Conservation (phyloP, 1,140 invertebrate species). For the Drosophila insularis region DNA sequence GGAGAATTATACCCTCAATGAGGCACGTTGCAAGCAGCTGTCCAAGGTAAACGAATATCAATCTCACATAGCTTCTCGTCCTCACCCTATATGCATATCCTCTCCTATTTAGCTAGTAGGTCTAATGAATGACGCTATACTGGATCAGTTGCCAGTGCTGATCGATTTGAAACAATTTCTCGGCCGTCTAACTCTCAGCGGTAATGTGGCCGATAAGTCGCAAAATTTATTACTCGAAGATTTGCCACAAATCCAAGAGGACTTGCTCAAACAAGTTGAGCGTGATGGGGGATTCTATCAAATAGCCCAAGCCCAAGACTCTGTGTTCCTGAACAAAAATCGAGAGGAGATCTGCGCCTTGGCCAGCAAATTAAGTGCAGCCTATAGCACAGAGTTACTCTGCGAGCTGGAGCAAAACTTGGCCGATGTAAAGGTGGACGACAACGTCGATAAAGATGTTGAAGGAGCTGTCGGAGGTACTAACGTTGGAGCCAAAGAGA, state of each 20-base stretch:
- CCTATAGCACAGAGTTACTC: slow-evolving; percentile 84
- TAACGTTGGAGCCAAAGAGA: background rate
- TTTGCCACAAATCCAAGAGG: slow-evolving; percentile 82
- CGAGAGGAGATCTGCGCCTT: slow-evolving; percentile 83
- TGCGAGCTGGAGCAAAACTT: slow-evolving; percentile 82
- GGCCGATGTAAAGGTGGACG: slow-evolving; percentile 34
- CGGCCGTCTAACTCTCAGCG: slow-evolving; percentile 80
- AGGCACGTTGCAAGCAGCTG: slow-evolving; percentile 86
- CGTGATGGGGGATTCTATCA: slow-evolving; percentile 84
- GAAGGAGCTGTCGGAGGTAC: slow-evolving; percentile 15
- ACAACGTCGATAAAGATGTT: slow-evolving; percentile 1
- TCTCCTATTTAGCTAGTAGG: slow-evolving; percentile 72
- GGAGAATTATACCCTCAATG: slow-evolving; percentile 88
- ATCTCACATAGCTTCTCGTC: background rate
- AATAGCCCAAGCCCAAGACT: slow-evolving; percentile 84
- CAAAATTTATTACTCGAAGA: slow-evolving; percentile 85
- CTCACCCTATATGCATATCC: no score
- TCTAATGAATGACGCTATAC: slow-evolving; percentile 85
- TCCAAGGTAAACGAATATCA: slow-evolving; percentile 38
- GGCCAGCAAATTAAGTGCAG: slow-evolving; percentile 82
- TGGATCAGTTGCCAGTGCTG: slow-evolving; percentile 90
- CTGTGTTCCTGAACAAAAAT: slow-evolving; percentile 83
- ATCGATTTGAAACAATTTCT: slow-evolving; percentile 89
- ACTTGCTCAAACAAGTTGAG: slow-evolving; percentile 82
- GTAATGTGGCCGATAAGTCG: slow-evolving; percentile 50